Evolutionary conservation across 2,888 invertebrate species (phyloP), one percentile per base, ranked within the genome.

Genomic region (Harmothoe impar): DNA sequence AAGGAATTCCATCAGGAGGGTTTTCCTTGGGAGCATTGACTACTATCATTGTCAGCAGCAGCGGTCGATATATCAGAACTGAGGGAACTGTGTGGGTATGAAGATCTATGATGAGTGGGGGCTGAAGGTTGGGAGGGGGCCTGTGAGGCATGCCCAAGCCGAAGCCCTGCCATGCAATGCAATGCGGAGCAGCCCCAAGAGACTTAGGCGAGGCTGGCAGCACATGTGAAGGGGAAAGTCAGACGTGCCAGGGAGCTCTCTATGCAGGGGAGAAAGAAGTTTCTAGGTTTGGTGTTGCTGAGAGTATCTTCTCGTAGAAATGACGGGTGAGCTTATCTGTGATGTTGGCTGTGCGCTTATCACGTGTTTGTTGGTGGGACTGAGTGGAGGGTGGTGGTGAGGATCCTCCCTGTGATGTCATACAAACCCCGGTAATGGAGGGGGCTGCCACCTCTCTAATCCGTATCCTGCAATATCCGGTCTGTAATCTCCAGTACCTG

Each of bases 11-110:
- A 81, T 35, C 81, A 35, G 43, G 35, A 23, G 43, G 5, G 23
- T 12, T 81, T 25, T 25, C 81, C 17, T 25, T 43, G 23, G n/a
- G 72, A 29, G 29, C 72, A 15, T 25, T 72, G 72, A 72, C 72
- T 23, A 43, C 81, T 81, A 33, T 35, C 81, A 81, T 81, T 81
- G 81, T 43, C 35, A 81, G 35, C 15, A n/a, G 81, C 43, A 23
- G 35, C 23, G 43, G 43, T 81, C 81, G 81, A 81, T 81, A 81
- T 81, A 35, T 81, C 35, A 81, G 81, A 23, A 81, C 81, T 33
- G 81, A 35, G 15, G 23, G 81, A 81, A 20, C 35, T n/a, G n/a
- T 81, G 15, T 20, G 62, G 62, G 62, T 62, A 62, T 62, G 62
- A 20, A n/a, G n/a, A 62, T 62, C 20, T 43, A 43, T 43, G 43